Base-by-base conservation (phyloP, 2,888 invertebrate genomes). In the Rhynchonema sp. region DNA sequence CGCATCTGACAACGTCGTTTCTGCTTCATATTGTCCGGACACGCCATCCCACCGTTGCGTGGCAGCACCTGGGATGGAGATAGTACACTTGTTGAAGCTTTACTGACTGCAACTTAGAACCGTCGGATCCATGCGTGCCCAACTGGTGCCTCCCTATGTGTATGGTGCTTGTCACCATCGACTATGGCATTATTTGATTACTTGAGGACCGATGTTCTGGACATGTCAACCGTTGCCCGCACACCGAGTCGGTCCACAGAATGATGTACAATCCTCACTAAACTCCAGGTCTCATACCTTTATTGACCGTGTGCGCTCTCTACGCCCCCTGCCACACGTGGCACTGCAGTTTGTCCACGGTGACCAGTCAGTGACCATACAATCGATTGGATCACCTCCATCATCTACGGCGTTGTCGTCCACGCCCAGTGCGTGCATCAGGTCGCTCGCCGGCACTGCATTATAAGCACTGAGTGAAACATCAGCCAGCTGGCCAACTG, bases 341-440 rank as follows among this genome's bases (percentile, higher is more conserved):
- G 85, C 86, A 1, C 87, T 74, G 73, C 90, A 91, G 23, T 80
- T 77, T 46, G 83, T 82, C 87, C 87, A 91, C 9, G 79, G 69
- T 2, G 81, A 79, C 80, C 87, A 91, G 46, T 82, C 82, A 0
- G 80, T 78, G 38, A 86, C 84, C 2, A 78, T 83, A 73, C 91
- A 91, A 73, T 66, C 63, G 1, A 67, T 62, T 22, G 67, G 60
- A n/a, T 60, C 62, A 1, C 68, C 67, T 25, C 69, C 71, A 58
- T 69, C 72, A 59, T 68, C 67, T 30, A 67, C 62, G 3, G 6
- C 26, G 22, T 64, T 60, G 22, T 57, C 63, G 29, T 63, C 63
- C n/a, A 62, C 62, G 17, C 68, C 69, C 55, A 69, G 66, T 56
- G 67, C 69, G 54, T 64, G 63, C 46, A 70, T 63, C 29, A 71